Conservation (phyloP, 1,140 invertebrate species). For the Musca domestica region DNA sequence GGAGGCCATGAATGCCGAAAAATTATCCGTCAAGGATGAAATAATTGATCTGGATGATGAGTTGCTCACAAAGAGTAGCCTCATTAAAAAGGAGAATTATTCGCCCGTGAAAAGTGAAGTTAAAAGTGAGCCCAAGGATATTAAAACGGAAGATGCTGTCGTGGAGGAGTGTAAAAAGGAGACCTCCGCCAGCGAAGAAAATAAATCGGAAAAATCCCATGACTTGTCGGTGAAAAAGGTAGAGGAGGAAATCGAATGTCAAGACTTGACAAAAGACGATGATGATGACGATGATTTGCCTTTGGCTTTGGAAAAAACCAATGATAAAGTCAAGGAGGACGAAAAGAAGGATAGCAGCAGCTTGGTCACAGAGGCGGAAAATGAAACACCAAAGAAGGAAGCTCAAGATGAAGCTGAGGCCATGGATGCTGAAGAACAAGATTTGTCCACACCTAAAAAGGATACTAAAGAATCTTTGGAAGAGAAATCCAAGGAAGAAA, state of each 20-base stretch:
- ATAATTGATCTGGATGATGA: constrained; percentile 49
- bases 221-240: constrained; percentile 31
- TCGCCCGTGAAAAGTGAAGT: constrained; percentile 31
- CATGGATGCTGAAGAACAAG: too few relatives aligned
- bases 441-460: neutral
- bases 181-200: constrained; percentile 35
- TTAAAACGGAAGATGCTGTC: constrained; percentile 60
- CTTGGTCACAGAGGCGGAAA: too few relatives aligned
- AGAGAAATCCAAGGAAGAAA: constrained; percentile 5
- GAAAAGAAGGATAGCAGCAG: constrained; percentile 35
- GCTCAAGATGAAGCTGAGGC: too few relatives aligned
- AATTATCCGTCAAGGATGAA: constrained; percentile 51
- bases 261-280: constrained; percentile 29
- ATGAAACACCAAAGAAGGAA: constrained; percentile 20
- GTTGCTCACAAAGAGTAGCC: constrained; percentile 66
- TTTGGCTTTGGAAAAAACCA: neutral
- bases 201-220: constrained; percentile 31
- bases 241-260: constrained; percentile 33
- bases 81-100: constrained; percentile 66
- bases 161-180: constrained; percentile 60
- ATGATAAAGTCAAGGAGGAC: constrained; percentile 5
- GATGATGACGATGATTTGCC: constrained; percentile 42
- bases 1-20: constrained; percentile 44
- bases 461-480: too few relatives aligned
- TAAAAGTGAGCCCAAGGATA: constrained; percentile 42